Evolutionary conservation across 2,797 vertebrate genomes (phyloP), one percentile per base, ranked within the genome.

Genomic region (Esox masquinongy): DNA sequence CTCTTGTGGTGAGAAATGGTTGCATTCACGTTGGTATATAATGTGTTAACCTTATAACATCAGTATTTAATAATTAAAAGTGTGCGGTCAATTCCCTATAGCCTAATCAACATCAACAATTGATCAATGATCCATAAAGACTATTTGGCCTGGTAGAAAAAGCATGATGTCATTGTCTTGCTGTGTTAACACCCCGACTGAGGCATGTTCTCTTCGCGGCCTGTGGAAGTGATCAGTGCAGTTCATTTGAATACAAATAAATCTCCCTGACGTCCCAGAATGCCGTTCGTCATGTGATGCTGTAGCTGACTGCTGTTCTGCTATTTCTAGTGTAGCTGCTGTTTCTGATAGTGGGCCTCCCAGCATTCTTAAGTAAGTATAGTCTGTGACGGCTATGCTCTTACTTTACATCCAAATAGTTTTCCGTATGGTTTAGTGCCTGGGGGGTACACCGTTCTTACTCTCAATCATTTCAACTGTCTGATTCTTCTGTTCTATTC

Each of bases 301-400:
- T 74, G 51, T 82, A 43, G 9, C 15, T 80, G 76, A 81, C 72
- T 29, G 83, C 64, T 66, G 17, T 69, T 79, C n/a, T 83, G 24
- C 82, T 68, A 59, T 79, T 77, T 81, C 67, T 36, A 50, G 31
- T 68, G 29, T 39, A 68, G 67, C 67, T 68, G 67, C 66, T 72
- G 49, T 73, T 64, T 78, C 26, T 14, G 76, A 11, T 83, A 91
- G 84, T 84, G 83, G 84, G 19, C 86, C 77, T 81, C 86, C 85
- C 74, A 86, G 71, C 86, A 87, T 79, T 79, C 71, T 82, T 39
- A 87, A 91, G 90, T 92, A 86, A 92, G 90, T 89, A 80, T 50
- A 80, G 71, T 69, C 73, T 49, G 70, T 15, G 15, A 16, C 63
- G 74, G 22, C 43, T 73, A 64, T 79, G 64, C 19, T 72, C n/a